These are phyloP conservation scores for Cotesia chilonis DNA, from an alignment of 1,140 invertebrate species.

Conservation along the genomic window DNA sequence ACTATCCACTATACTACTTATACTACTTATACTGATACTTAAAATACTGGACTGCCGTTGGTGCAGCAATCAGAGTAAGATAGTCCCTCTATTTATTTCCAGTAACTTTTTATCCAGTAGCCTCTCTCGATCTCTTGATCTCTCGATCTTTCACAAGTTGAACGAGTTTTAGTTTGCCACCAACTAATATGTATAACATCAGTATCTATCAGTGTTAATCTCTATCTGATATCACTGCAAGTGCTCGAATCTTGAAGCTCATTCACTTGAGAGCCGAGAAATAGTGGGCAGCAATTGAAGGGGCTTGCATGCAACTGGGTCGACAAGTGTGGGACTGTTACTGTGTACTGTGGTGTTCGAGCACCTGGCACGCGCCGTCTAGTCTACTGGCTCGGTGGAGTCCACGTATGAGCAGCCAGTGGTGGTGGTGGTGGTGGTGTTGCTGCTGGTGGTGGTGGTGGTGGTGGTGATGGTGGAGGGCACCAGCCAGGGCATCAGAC, in stretches of 20 bases:
- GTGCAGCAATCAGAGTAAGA: no score
- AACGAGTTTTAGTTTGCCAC: no score
- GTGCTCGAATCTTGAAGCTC: no score
- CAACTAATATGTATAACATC: no score
- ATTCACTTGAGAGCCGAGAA: not conserved
- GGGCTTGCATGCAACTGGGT: slow-evolving; percentile 26
- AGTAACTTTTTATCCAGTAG: no score
- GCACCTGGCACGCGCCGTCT: slow-evolving; percentile 33
- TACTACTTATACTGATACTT: not conserved
- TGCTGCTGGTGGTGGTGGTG: slow-evolving; percentile 6
- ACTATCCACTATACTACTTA: slow-evolving; percentile 15
- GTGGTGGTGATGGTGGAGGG: slow-evolving; percentile 6
- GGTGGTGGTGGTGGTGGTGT: not conserved
- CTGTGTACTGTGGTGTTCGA: slow-evolving; percentile 7
- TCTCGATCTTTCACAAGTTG: not conserved
- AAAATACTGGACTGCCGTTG: no score
- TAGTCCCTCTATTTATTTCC: no score
- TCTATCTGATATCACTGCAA: no score
- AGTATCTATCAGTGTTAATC: no score
- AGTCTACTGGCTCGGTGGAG: slow-evolving; percentile 25
- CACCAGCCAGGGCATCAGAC: not conserved
- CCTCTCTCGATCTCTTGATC: no score
- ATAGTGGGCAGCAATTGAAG: not conserved
- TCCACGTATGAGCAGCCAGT: not conserved
- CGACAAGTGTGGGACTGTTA: not conserved